Evolutionary conservation across 2,113 vertebrate species (phyloP), one percentile per base, ranked within the genome.

Genomic region (Lota lota): DNA sequence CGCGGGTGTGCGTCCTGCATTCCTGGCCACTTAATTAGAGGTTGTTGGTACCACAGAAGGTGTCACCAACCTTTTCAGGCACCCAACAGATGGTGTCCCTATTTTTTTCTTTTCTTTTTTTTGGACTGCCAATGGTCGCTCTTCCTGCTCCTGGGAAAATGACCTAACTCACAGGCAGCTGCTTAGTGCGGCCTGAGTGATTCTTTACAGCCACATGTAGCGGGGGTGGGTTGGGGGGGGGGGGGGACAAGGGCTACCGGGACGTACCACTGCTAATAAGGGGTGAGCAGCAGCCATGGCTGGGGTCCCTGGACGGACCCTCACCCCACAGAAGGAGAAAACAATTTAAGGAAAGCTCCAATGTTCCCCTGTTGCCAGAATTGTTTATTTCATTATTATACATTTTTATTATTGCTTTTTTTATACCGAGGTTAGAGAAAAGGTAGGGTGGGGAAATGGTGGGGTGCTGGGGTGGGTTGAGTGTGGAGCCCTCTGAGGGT

Each of bases 181-280:
- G 96, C 95, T 98, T 97, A 98, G 95, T 98, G 95, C 94, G 94
- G 97, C 96, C 96, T 98, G 95, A 97, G 94, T 95, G 95, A 93
- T 93, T 95, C 95, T 97, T 96, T 97, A 97, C 93, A 98, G 95
- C 93, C 84, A 89, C 88, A 90, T 92, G 86, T 90, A 86, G 83
- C 83, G 84, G 84, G 79, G 24, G 24, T 24, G 24, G 24, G 24
- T 24, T 24, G 24, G 24, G 24, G 24, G 24, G 24, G 24, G 76
- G 82, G 86, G 81, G 24, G 24, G 24, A 4, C 24, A 4, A 24
- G 24, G 24, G 75, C 90, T 91, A 90, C 86, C 85, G 87, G 89
- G 88, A 89, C 82, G 77, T 88, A 90, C 89, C 87, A 95, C 91
- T 93, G 93, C 93, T 93, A 91, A 92, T 90, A 77, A 79, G 83